Evolutionary conservation across 2,888 invertebrate species (phyloP).

Genomic region (Agrochola circellaris): DNA sequence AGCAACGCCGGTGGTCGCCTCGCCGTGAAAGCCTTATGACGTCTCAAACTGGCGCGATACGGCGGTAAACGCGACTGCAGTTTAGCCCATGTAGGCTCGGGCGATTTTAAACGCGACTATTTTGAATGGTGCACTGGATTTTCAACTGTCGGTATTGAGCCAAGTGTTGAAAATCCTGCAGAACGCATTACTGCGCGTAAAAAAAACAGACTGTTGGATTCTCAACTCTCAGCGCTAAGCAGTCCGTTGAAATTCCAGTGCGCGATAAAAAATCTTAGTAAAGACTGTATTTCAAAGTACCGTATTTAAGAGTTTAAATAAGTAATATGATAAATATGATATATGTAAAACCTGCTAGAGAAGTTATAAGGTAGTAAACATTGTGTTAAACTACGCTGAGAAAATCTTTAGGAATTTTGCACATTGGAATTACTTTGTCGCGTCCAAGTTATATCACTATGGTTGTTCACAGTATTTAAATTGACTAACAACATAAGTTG

Average conservation of each 20-base stretch:
- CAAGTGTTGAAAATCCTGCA: too few species aligned
- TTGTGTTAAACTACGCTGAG: neutral
- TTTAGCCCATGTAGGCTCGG: too few species aligned
- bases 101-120: too few species aligned
- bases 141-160: too few species aligned
- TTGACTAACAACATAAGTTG: neutral
- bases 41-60: constrained; percentile 23
- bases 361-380: neutral
- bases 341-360: neutral
- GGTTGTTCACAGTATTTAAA: neutral
- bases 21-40: constrained; percentile 44
- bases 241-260: too few species aligned
- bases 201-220: too few species aligned
- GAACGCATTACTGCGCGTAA: too few species aligned
- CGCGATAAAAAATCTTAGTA: too few species aligned
- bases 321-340: neutral
- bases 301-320: neutral
- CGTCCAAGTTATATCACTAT: neutral
- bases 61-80: constrained; percentile 1
- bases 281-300: neutral
- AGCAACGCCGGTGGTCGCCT: constrained; percentile 44
- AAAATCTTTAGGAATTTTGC: constrained; percentile 12
- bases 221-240: too few species aligned
- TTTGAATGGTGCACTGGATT: too few species aligned
- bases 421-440: neutral